Evolutionary conservation across 2,113 vertebrate genomes (phyloP).

Genomic region (Trachemys scripta): DNA sequence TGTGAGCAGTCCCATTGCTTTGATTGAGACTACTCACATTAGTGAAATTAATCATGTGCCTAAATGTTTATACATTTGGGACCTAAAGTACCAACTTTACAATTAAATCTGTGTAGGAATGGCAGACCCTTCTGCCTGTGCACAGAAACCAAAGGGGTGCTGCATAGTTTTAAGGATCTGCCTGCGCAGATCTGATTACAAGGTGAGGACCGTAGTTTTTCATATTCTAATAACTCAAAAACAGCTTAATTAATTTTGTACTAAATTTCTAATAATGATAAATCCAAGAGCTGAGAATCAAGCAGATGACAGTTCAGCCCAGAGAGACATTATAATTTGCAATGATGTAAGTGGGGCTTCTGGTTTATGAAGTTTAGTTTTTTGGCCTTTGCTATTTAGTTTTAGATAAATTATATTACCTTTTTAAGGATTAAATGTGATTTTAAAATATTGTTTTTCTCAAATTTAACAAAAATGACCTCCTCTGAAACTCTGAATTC

Average conservation of each 20-base stretch:
- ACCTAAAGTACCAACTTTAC: neutral
- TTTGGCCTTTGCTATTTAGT: neutral
- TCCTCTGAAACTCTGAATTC: no score
- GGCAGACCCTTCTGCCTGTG: neutral
- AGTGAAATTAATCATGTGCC: no score
- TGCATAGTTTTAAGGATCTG: neutral
- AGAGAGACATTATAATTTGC: neutral
- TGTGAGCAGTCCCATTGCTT: neutral
- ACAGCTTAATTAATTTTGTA: no score
- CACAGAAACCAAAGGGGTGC: neutral
- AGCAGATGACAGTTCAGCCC: no score
- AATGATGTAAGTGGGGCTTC: neutral
- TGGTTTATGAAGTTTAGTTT: neutral
- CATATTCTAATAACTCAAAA: no score
- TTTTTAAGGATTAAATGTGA: neutral
- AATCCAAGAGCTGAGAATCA: no score
- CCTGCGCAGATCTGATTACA: no score
- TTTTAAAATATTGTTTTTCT: neutral
- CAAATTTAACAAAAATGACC: fast-evolving
- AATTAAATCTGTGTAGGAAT: neutral
- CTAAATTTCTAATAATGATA: no score
- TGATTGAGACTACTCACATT: neutral
- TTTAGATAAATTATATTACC: neutral
- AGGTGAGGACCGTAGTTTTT: no score
- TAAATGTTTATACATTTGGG: neutral